Evolutionary conservation across 35 echinoderm and acorn worm species (phyloP), one percentile per base, ranked within the genome.

Genomic region (Holothuria glaberrima): DNA sequence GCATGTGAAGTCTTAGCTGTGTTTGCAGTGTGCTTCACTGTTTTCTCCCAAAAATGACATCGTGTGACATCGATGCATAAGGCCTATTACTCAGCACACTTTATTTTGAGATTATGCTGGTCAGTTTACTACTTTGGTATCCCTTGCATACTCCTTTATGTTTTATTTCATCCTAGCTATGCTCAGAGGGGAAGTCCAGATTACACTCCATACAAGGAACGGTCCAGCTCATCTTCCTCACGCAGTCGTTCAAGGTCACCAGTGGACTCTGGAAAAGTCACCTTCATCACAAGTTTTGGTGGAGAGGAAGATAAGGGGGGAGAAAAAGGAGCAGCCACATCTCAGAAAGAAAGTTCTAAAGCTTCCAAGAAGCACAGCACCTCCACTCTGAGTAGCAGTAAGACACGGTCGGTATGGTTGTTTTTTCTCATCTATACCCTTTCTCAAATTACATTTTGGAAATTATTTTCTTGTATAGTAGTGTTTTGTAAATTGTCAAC

Each of bases 271-370:
- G 97, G 97, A 83, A 90, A 95, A 68, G 93, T 99, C 34, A 93
- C 93, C 27, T 99, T 99, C 97, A 99, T 99, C 81, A 99, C 97
- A 54, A 99, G 97, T 85, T 99, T 99, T 69, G 97, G 97, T 31
- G 93, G 87, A 30, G 97, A 92, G 4, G 95, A 97, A 45, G 88
- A 89, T 18, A 89, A 75, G 28, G 52, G 24, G 12, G 52, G 22
- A 7, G 86, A 88, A 19, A 90, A 75, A 66, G 88, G 56, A 59
- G 24, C 65, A 22, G 19, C 64, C 5, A 36, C 45, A 7, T 89
- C 65, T 30, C 32, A 58, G 21, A 88, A 36, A 88, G 50, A 75
- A 10, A 28, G 50, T 56, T 33, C n/a, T 31, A 68, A 70, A 61
- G 62, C 46, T 58, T 78, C 83, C 22, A 52, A 12, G n/a, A 63